A percentile compares a stretch with the other conserved stretches of the same genome.
phyloP scores from a whole-genome alignment of 2,888 invertebrate genomes.

The Heliconius hortense region DNA sequence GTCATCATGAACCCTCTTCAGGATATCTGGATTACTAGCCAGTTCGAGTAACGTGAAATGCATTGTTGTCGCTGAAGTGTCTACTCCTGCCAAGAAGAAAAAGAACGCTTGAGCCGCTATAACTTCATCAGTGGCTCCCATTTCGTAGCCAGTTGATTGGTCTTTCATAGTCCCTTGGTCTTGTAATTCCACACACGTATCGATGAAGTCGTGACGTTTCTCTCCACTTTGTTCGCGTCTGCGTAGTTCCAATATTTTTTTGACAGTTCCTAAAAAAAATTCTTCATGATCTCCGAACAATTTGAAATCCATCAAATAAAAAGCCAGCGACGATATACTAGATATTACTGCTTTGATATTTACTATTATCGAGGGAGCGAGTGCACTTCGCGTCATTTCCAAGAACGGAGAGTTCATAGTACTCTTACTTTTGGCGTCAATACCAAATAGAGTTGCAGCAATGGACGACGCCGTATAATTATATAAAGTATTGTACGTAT shows the following conservation, averaged over 20 bases:
- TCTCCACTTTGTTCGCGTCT: constrained; percentile 22
- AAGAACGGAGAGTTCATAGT: constrained; percentile 63
- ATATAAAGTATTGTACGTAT: constrained; percentile 50
- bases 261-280: constrained; percentile 45
- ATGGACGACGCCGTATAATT: constrained; percentile 58
- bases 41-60: constrained; percentile 58
- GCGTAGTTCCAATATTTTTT: constrained; percentile 43
- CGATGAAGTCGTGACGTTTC: constrained; percentile 49
- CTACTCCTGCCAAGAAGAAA: constrained; percentile 70
- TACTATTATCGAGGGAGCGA: constrained; percentile 43
- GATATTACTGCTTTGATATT: constrained; percentile 51
- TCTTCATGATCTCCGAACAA: constrained; percentile 44
- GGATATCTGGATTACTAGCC: constrained; percentile 57
- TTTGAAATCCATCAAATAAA: constrained; percentile 41
- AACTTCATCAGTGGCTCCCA: constrained; percentile 53
- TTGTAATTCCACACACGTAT: constrained; percentile 47
- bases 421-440: constrained; percentile 55
- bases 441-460: constrained; percentile 64
- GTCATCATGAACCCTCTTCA: constrained; percentile 54
- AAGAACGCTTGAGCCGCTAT: constrained; percentile 72
- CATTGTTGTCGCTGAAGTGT: constrained; percentile 63
- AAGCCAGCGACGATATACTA: constrained; percentile 44
- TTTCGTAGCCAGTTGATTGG: constrained; percentile 40
- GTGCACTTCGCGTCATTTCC: constrained; percentile 48
- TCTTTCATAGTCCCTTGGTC: constrained; percentile 43